Percentiles rank a stretch among this genome's conserved stretches.
Evolutionary conservation across 2,888 invertebrate genomes (phyloP).

Genomic region (Hyles lineata): DNA sequence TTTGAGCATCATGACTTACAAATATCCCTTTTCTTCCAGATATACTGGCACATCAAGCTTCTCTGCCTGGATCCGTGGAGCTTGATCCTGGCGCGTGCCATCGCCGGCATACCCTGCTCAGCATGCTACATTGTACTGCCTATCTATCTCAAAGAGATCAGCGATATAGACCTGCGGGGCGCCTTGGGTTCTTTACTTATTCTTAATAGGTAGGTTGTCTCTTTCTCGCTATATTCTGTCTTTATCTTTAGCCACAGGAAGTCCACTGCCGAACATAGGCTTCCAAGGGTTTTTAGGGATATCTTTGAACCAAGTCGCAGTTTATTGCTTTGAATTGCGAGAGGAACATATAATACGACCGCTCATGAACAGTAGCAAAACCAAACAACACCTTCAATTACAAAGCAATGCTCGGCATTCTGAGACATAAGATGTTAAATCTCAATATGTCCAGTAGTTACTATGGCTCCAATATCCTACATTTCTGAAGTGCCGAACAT

Average conservation of each 20-base stretch:
- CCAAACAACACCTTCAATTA: no score
- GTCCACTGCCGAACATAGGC: neutral
- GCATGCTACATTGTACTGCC: constrained; percentile 80
- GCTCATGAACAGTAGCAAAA: no score
- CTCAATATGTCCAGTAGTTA: no score
- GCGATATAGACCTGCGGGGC: constrained; percentile 75
- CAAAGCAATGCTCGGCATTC: no score
- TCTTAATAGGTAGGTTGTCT: constrained; percentile 66
- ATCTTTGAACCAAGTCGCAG: no score
- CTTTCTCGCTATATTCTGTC: neutral
- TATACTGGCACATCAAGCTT: constrained; percentile 78
- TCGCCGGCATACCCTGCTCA: constrained; percentile 78
- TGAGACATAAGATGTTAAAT: no score
- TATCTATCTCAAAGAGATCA: constrained; percentile 79
- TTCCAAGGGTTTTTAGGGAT: no score
- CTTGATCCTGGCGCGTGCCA: constrained; percentile 71
- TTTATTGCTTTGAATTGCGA: no score
- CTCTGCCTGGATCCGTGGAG: constrained; percentile 73
- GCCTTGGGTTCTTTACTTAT: constrained; percentile 77
- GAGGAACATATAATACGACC: no score
- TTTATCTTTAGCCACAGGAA: neutral
- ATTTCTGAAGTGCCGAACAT: neutral
- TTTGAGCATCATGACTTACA: neutral
- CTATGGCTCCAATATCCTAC: no score
- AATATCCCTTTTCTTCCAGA: constrained; percentile 47